Evolutionary conservation across 2,797 vertebrate species (phyloP).

Genomic region (Argentina silus): DNA sequence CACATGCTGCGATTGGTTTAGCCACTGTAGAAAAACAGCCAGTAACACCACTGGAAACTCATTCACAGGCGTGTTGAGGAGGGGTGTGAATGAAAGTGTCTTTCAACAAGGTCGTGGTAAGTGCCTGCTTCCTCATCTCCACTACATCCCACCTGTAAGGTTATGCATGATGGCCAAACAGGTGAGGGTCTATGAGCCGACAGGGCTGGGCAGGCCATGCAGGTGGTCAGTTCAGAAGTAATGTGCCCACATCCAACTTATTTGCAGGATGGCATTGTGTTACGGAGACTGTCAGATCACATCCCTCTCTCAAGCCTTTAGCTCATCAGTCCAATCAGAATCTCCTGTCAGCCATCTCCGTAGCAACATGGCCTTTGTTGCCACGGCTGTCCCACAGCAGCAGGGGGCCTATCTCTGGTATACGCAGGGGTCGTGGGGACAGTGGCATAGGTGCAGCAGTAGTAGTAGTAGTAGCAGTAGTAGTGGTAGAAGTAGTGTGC

Average conservation of each 20-base stretch:
- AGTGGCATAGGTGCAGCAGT: constrained; percentile 68
- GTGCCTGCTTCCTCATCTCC: constrained; percentile 10
- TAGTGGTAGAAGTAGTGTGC: constrained; percentile 71
- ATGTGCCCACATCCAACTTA: neutral
- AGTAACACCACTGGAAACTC: neutral
- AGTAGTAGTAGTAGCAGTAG: constrained; percentile 58
- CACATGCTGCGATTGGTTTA: neutral
- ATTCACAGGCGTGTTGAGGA: neutral
- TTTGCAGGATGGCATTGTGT: constrained; percentile 10
- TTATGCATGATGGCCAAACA: neutral
- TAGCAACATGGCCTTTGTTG: constrained; percentile 60
- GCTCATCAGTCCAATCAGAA: constrained; percentile 51
- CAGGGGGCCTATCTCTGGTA: constrained; percentile 65
- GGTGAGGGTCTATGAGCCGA: constrained; percentile 10
- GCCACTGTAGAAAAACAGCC: neutral
- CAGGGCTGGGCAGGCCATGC: neutral
- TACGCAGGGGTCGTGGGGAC: constrained; percentile 68
- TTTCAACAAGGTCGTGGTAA: constrained; percentile 19
- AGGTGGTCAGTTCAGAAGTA: neutral
- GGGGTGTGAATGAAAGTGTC: neutral
- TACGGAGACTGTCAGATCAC: constrained; percentile 29
- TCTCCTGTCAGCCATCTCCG: constrained; percentile 54
- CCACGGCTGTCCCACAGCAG: constrained; percentile 62
- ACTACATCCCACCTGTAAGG: constrained; percentile 12
- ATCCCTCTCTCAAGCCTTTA: constrained; percentile 39